Percentiles rank a stretch among this genome's conserved stretches.
Conservation (phyloP, 2,888 invertebrate genomes). For the Scaptomyza flava region DNA sequence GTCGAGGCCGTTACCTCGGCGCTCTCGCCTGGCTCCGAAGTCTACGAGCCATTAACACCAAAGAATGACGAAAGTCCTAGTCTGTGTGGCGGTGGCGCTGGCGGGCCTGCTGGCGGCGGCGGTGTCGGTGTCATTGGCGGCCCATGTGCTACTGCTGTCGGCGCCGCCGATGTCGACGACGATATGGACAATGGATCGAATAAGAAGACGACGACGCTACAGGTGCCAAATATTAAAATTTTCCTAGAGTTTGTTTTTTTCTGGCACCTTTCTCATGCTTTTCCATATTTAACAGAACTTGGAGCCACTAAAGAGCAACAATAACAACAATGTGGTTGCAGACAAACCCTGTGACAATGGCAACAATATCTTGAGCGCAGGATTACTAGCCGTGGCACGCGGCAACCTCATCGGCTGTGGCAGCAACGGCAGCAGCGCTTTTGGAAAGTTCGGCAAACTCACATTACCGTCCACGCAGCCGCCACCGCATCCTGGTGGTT, state of each 20-base stretch:
- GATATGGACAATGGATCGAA: constrained; percentile 72
- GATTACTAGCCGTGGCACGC: constrained; percentile 52
- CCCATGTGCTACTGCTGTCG: constrained; percentile 41
- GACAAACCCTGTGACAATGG: constrained; percentile 63
- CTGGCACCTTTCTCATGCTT: neutral
- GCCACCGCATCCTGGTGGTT: constrained; percentile 17
- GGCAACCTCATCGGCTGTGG: constrained; percentile 36
- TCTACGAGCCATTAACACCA: constrained; percentile 77
- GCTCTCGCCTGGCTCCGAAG: constrained; percentile 69
- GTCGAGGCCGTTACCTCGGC: constrained; percentile 59
- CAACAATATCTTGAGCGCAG: constrained; percentile 50
- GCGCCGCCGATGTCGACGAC: constrained; percentile 61
- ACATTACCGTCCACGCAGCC: constrained; percentile 32
- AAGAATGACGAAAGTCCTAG: constrained; percentile 74
- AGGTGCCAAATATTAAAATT: constrained; percentile 48
- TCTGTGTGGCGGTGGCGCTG: constrained; percentile 57
- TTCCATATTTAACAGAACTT: constrained; percentile 46
- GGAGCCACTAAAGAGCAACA: constrained; percentile 57
- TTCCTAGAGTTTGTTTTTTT: too few species aligned
- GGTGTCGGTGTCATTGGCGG: constrained; percentile 46
- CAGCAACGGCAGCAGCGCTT: constrained; percentile 45
- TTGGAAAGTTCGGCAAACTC: constrained; percentile 65
- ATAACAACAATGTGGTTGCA: constrained; percentile 35
- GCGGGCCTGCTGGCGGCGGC: constrained; percentile 31
- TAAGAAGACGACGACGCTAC: constrained; percentile 69